These are phyloP conservation scores for Biston betularia DNA, from an alignment of 2,888 invertebrate genomes.

Conservation along the genomic window DNA sequence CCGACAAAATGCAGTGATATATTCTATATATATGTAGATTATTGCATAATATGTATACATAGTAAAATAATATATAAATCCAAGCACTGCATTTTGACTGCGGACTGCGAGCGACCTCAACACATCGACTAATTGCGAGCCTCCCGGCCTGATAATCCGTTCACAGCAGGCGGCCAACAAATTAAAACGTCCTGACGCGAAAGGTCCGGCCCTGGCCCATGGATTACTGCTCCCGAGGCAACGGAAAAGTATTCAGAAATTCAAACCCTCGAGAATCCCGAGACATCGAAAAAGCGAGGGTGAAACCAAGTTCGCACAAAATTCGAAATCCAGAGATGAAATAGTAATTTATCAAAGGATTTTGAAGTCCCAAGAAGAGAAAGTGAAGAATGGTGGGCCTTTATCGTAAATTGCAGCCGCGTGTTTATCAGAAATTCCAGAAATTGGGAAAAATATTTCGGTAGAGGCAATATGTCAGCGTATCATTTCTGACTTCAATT, in stretches of 20 bases:
- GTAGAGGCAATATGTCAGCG: conserved; percentile 46
- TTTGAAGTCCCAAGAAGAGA: conserved; percentile 74
- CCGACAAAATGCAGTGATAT: no score
- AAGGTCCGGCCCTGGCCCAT: conserved; percentile 67
- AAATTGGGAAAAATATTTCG: conserved; percentile 52
- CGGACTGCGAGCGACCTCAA: conserved; percentile 62
- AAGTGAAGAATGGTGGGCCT: conserved; percentile 71
- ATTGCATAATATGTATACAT: no score
- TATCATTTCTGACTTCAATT: conserved; percentile 35
- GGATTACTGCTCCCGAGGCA: conserved; percentile 69
- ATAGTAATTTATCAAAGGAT: conserved; percentile 86
- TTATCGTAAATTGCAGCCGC: conserved; percentile 72
- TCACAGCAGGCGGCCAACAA: conserved; percentile 82
- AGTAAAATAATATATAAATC: no score
- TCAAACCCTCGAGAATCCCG: conserved; percentile 54
- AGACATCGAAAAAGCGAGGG: conserved; percentile 62
- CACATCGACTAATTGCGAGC: conserved; percentile 78
- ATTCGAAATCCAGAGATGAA: conserved; percentile 80
- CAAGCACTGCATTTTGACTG: conserved; percentile 39
- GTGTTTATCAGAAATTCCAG: conserved; percentile 59
- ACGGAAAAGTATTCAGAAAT: conserved; percentile 44
- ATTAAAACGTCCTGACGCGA: conserved; percentile 79
- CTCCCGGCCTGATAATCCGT: conserved; percentile 78
- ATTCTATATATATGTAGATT: no score
- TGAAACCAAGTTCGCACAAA: conserved; percentile 69